Evolutionary conservation across 2,888 invertebrate species (phyloP), one percentile per base, ranked within the genome.

Genomic region (Reticulitermes lucifugus): DNA sequence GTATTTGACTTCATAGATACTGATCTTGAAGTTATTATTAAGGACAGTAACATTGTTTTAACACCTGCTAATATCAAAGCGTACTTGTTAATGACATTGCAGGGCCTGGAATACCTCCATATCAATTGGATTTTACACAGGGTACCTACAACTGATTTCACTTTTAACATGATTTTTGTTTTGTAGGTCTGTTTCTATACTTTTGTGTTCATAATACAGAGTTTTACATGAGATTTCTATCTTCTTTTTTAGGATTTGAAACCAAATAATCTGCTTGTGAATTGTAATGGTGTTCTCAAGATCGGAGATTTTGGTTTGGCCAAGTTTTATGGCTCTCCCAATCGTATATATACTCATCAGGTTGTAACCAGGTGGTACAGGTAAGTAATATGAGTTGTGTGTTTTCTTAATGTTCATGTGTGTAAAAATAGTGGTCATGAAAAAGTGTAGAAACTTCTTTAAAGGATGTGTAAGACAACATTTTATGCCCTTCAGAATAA

Each of bases 1-100:
- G 99, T 99, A 0, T 99, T 99, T 92, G 99, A 99, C 91, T 99
- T 98, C 89, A 99, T 99, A 99, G 98, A 99, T 90, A 99, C 99
- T 60, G 99, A 99, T 91, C 92, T 99, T 88, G 99, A 99, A 93
- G 97, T 98, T 88, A 95, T 97, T 88, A 95, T 97, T 88, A 97
- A 97, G 91, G 98, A 99, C 90, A 94, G 92, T 87, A 95, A 94
- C 88, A 96, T 98, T 89, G 96, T 98, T 86, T 92, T 99, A 85
- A 96, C 97, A 22, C 95, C 98, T 75, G 95, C 96, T 3, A 97
- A 99, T 91, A 97, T 99, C 84, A 99, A 99, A 91, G 94, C 98
- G 0, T 99, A 99, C 89, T 96, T 95, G 90, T 94, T 99, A 84
- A 99, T 99, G 95, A 99, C 99, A 5, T 91, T 99, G 35, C 95